Percentiles rank a stretch among this genome's conserved stretches.
phyloP scores from a whole-genome alignment of 1,140 invertebrate genomes.

The Brachionus plicatilis region DNA sequence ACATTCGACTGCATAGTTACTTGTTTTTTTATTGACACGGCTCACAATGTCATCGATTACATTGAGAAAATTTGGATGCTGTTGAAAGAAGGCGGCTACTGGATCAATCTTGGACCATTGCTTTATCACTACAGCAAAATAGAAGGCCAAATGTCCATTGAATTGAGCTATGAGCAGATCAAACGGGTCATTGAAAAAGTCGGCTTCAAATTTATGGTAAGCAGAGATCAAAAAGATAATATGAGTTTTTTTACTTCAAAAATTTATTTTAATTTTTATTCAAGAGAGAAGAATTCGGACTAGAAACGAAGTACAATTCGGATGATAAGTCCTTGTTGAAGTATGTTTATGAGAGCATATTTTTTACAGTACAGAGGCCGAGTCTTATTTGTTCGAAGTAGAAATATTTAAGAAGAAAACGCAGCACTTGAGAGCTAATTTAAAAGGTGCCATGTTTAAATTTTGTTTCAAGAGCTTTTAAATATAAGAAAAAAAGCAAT shows the following conservation, averaged over 20 bases:
- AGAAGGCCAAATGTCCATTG: conserved; percentile 80
- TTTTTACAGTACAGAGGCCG: conserved; percentile 12
- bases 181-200: conserved; percentile 72
- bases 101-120: conserved; percentile 73
- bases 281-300: conserved; percentile 26
- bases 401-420: neutral
- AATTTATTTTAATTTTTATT: neutral
- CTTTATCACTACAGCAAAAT: conserved; percentile 90
- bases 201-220: conserved; percentile 79
- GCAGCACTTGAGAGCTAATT: neutral
- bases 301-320: neutral
- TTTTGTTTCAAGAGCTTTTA: neutral
- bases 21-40: conserved; percentile 97
- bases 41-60: conserved; percentile 87
- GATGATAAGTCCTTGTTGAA: conserved; percentile 15
- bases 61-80: conserved; percentile 88
- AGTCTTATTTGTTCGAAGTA: neutral
- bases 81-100: conserved; percentile 68
- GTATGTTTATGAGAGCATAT: conserved; percentile 33
- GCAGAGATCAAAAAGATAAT: neutral
- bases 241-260: neutral
- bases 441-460: neutral
- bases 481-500: neutral
- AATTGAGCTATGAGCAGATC: conserved; percentile 79
- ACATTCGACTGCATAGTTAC: conserved; percentile 89